A percentile compares a stretch with the other conserved stretches of the same genome.
phyloP scores from a whole-genome alignment of 2,113 vertebrate species.

The Tetrax tetrax region DNA sequence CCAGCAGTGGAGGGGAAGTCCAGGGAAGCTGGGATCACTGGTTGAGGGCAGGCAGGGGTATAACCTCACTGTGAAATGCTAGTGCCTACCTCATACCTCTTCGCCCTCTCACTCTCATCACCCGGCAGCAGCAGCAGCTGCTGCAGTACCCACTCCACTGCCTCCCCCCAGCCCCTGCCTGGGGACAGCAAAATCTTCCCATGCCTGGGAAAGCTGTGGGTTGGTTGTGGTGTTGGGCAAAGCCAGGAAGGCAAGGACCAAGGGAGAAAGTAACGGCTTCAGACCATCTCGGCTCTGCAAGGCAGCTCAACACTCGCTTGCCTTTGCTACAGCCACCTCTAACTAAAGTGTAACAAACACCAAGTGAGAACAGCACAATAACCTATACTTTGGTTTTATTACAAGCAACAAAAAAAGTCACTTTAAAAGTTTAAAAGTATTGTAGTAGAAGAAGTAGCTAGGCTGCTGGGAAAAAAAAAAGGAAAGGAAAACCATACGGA shows the following conservation, averaged over 20 bases:
- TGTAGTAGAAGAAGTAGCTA: not conserved
- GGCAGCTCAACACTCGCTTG: not conserved
- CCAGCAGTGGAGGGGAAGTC: not conserved
- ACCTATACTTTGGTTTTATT: not conserved
- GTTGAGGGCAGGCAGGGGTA: not conserved
- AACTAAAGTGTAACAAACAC: not conserved
- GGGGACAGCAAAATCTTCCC: not conserved
- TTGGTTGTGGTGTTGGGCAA: not conserved
- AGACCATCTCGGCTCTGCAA: not conserved
- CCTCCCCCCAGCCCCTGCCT: rapidly evolving
- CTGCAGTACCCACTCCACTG: rapidly evolving
- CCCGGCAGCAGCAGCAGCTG: rapidly evolving
- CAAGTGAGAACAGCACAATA: not conserved
- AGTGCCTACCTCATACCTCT: not conserved
- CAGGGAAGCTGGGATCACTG: not conserved
- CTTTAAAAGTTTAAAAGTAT: not conserved
- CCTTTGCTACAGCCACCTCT: not conserved
- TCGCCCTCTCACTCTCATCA: not conserved
- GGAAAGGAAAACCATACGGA: not conserved
- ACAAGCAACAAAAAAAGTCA: not conserved
- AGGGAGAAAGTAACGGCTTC: not conserved
- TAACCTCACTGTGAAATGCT: not conserved
- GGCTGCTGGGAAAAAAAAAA: not conserved
- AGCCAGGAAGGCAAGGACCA: not conserved
- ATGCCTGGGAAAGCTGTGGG: rapidly evolving